A percentile compares a stretch with the other conserved stretches of the same genome.
phyloP scores from a whole-genome alignment of 2,888 invertebrate genomes.

The Polylopha cassiicola region DNA sequence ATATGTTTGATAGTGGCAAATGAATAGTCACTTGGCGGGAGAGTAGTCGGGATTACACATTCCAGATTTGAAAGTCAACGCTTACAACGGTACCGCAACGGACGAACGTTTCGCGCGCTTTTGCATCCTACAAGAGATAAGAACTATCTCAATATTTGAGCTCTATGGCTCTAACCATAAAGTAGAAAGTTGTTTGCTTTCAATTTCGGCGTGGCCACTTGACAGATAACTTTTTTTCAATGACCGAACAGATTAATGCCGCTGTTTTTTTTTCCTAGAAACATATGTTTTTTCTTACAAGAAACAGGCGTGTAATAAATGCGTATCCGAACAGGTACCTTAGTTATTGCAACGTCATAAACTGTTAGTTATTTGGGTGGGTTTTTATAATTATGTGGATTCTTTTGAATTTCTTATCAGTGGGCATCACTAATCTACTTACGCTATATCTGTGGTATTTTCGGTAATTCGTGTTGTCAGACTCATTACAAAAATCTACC shows the following conservation, averaged over 20 bases:
- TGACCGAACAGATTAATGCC: slow-evolving; percentile 23
- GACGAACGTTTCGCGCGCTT: slow-evolving; percentile 53
- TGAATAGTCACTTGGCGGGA: slow-evolving; percentile 31
- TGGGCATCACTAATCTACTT: no score
- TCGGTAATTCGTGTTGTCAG: no score
- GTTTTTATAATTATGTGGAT: no score
- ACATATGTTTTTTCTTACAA: slow-evolving; percentile 20
- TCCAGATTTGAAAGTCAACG: slow-evolving; percentile 57
- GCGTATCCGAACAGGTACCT: slow-evolving; percentile 16
- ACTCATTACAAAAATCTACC: no score
- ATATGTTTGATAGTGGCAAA: neutral
- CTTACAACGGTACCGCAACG: slow-evolving; percentile 57
- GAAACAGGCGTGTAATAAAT: slow-evolving; percentile 12
- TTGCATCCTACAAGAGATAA: slow-evolving; percentile 29
- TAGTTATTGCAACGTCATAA: no score
- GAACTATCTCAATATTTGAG: slow-evolving; percentile 23
- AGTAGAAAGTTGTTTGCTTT: slow-evolving; percentile 1
- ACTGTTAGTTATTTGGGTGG: no score
- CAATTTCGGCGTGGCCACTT: slow-evolving; percentile 22
- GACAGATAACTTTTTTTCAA: slow-evolving; percentile 28
- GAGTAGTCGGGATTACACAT: slow-evolving; percentile 38
- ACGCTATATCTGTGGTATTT: no score
- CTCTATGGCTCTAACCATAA: neutral
- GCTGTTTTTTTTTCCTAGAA: slow-evolving; percentile 20
- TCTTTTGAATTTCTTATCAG: no score